Conservation (phyloP, 1,140 invertebrate genomes). For the Listronotus bonariensis region DNA sequence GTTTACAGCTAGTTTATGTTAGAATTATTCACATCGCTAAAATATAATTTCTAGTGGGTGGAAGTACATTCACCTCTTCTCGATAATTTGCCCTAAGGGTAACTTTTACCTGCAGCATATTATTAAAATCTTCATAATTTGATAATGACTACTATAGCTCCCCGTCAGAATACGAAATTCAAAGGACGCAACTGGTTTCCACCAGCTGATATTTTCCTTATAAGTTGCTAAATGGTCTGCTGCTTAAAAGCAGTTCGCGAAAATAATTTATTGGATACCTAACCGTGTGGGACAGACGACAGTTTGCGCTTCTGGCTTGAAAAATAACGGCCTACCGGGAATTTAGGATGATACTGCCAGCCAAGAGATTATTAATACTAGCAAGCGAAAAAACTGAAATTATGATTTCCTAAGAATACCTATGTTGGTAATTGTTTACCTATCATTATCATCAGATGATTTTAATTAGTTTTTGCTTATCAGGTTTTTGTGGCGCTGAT, state of each 20-base stretch:
- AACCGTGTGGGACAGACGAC: slow-evolving; percentile 28
- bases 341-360: slow-evolving; percentile 9
- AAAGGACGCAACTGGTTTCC: slow-evolving; percentile 24
- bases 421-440: no score
- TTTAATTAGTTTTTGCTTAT: no score
- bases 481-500: no score
- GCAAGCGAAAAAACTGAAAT: no score
- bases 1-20: no score
- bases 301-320: slow-evolving; percentile 26
- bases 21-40: no score
- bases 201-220: slow-evolving; percentile 26
- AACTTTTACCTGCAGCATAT: slow-evolving; percentile 13
- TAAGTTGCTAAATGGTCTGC: slow-evolving; percentile 29
- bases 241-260: slow-evolving; percentile 22
- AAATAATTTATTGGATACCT: slow-evolving; percentile 42
- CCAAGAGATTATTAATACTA: no score
- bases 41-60: slow-evolving; percentile 1
- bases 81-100: slow-evolving; percentile 13
- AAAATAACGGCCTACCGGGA: slow-evolving; percentile 30
- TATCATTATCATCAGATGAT: no score
- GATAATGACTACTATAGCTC: slow-evolving; percentile 22
- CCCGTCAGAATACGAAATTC: slow-evolving; percentile 24
- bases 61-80: slow-evolving; percentile 12
- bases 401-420: no score
- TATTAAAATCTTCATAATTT: slow-evolving; percentile 30